A percentile compares a stretch with the other conserved stretches of the same genome.
Conservation (phyloP, 1,140 invertebrate genomes). For the Zophobas atratus region DNA sequence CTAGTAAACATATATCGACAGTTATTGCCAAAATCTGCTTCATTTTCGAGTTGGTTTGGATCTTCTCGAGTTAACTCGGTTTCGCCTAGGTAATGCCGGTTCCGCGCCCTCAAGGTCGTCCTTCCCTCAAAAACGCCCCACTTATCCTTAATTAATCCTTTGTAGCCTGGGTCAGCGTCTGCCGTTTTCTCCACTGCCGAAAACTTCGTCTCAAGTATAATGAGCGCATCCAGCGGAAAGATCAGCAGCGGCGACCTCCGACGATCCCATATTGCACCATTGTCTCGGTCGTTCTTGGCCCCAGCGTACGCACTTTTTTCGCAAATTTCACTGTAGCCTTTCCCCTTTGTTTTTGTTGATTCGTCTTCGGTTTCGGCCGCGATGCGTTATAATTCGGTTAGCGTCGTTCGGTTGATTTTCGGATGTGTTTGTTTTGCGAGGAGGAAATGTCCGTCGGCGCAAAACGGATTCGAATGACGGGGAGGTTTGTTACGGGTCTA, state of each 20-base stretch:
- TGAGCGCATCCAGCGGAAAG: background rate
- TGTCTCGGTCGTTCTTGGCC: background rate
- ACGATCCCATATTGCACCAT: background rate
- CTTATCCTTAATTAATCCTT: no score
- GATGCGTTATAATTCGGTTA: constrained; percentile 8
- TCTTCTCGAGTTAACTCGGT: no score
- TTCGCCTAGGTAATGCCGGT: no score
- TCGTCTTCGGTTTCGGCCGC: background rate
- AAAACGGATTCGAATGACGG: background rate
- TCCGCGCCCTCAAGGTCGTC: no score
- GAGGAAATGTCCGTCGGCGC: constrained; percentile 5
- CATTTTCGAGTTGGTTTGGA: no score
- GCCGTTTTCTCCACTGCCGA: no score
- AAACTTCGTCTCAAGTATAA: background rate
- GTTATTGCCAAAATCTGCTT: no score
- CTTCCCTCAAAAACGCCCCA: no score
- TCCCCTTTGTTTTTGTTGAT: constrained; percentile 13
- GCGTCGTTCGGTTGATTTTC: constrained; percentile 6
- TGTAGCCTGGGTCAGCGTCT: no score
- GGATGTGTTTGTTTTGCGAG: background rate
- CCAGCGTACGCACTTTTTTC: background rate
- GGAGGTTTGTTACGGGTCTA: background rate
- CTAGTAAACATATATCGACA: no score
- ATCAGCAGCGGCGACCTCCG: background rate
- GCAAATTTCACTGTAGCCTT: background rate